Conservation (phyloP, 2,113 vertebrate genomes). For the Oryzias curvinotus region DNA sequence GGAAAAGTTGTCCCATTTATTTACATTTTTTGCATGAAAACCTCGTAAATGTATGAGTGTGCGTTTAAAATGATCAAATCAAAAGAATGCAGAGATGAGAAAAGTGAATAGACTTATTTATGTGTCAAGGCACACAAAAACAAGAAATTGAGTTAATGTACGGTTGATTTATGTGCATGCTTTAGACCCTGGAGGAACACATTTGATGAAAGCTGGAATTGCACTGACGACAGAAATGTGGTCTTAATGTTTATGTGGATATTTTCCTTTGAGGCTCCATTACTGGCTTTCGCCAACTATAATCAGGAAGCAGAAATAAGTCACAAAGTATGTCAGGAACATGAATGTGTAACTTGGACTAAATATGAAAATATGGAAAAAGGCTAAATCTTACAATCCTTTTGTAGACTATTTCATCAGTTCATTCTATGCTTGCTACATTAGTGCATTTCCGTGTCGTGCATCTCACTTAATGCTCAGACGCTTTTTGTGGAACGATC, state of each 20-base stretch:
- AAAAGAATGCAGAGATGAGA: conserved; percentile 40
- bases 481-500: conserved; percentile 10
- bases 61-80: conserved; percentile 47
- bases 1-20: not conserved
- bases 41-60: conserved; percentile 15
- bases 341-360: not conserved
- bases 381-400: too few species aligned
- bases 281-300: conserved; percentile 12
- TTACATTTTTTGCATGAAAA: conserved; percentile 15
- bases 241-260: conserved; percentile 35
- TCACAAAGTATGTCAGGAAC: not conserved
- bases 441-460: not conserved
- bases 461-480: conserved; percentile 21
- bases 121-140: conserved; percentile 53
- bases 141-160: conserved; percentile 65
- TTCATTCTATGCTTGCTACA: not conserved
- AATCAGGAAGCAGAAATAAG: conserved; percentile 3
- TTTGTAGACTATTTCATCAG: too few species aligned
- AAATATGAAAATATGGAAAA: too few species aligned
- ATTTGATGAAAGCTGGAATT: conserved; percentile 57
- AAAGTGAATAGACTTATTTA: conserved; percentile 49
- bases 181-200: conserved; percentile 40
- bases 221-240: conserved; percentile 33
- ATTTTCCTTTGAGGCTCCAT: conserved; percentile 20
- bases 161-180: conserved; percentile 67